Percentiles rank a stretch among this genome's conserved stretches.
Evolutionary conservation across 2,888 invertebrate species (phyloP).

Genomic region (Gari tellinella): DNA sequence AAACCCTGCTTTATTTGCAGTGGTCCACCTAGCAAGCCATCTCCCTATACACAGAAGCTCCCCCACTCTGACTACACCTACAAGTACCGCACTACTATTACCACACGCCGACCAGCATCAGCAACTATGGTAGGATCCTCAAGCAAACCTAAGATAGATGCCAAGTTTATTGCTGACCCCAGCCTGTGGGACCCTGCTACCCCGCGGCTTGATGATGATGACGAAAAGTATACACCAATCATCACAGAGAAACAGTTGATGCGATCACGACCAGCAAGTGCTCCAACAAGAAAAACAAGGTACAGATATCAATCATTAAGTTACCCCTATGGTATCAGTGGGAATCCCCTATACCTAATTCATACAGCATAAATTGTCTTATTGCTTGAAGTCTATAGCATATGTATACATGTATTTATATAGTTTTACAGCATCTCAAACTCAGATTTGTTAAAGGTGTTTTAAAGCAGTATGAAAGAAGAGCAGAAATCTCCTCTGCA

Average conservation of each 20-base stretch:
- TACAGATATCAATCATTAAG: constrained; percentile 33
- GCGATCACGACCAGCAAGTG: constrained; percentile 77
- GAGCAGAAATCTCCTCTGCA: too few species aligned
- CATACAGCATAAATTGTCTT: too few species aligned
- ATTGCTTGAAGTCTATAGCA: too few species aligned
- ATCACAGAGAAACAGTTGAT: constrained; percentile 39
- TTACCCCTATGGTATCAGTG: too few species aligned
- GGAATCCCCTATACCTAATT: too few species aligned
- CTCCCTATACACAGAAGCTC: constrained; percentile 80
- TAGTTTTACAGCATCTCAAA: too few species aligned
- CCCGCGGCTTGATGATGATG: constrained; percentile 67
- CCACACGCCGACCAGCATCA: constrained; percentile 71
- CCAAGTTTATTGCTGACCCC: constrained; percentile 82
- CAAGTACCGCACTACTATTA: constrained; percentile 47
- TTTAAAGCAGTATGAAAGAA: too few species aligned
- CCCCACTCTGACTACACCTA: constrained; percentile 75
- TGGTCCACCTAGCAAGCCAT: constrained; percentile 57
- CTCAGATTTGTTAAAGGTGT: too few species aligned
- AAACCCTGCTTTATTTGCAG: too few species aligned
- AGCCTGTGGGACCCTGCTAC: constrained; percentile 81
- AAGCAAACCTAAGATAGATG: constrained; percentile 81
- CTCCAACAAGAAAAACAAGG: constrained; percentile 75
- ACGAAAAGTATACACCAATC: constrained; percentile 42
- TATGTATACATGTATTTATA: too few species aligned
- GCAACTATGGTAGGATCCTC: constrained; percentile 60